Evolutionary conservation across 2,113 vertebrate genomes (phyloP).

Genomic region (Polypterus senegalus): DNA sequence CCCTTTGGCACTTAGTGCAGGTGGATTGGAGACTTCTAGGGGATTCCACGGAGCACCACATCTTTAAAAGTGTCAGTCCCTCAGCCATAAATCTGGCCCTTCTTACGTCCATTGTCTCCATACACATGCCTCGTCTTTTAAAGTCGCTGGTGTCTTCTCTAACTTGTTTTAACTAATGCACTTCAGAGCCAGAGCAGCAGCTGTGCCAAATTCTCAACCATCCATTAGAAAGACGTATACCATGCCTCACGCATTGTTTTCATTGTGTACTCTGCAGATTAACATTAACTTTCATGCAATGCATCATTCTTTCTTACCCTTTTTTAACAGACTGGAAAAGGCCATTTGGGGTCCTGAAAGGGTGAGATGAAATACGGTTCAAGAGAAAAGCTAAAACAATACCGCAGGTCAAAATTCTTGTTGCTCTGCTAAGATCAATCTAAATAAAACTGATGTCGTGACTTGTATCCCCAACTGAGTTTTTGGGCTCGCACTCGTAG

Average conservation of each 20-base stretch:
- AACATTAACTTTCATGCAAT: conserved; percentile 53
- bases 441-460: conserved; percentile 52
- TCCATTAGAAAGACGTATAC: conserved; percentile 39
- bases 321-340: conserved; percentile 18
- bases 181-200: conserved; percentile 35
- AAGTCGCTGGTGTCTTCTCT: too few species aligned
- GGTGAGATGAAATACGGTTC: conserved; percentile 36
- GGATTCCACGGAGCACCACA: too few species aligned
- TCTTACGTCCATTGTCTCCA: too few species aligned
- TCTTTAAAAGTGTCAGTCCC: too few species aligned
- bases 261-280: conserved; percentile 44
- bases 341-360: conserved; percentile 40
- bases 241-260: conserved; percentile 38
- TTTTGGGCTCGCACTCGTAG: conserved; percentile 37
- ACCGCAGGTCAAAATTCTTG: conserved; percentile 43
- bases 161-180: conserved; percentile 28
- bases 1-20: too few species aligned
- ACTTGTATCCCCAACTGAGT: conserved; percentile 50
- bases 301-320: conserved; percentile 42
- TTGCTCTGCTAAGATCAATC: conserved; percentile 48
- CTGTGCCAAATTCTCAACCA: conserved; percentile 35
- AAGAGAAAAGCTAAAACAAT: conserved; percentile 41
- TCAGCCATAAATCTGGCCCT: too few species aligned
- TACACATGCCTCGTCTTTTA: too few species aligned
- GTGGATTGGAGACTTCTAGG: too few species aligned